These are phyloP conservation scores for Cydia pomonella DNA, from an alignment of 1,140 invertebrate species.

Conservation along the genomic window DNA sequence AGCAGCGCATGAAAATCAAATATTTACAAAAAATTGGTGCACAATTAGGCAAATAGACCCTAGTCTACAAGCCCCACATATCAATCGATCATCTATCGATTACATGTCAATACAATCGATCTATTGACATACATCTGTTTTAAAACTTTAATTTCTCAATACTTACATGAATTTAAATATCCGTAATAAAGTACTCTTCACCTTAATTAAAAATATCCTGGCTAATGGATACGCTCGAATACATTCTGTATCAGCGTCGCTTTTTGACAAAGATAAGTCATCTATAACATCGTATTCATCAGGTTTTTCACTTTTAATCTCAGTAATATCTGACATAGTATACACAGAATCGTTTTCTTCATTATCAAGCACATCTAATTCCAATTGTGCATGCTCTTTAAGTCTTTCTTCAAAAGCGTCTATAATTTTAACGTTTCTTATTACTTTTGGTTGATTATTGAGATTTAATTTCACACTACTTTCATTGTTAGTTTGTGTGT, in stretches of 20 bases:
- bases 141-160: constrained; percentile 10
- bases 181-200: constrained; percentile 43
- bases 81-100: no score
- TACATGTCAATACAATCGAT: no score
- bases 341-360: background rate
- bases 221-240: constrained; percentile 33
- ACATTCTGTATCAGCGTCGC: constrained; percentile 48
- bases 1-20: no score
- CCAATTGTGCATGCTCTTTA: constrained; percentile 27
- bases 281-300: background rate
- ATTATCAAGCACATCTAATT: constrained; percentile 35
- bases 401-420: constrained; percentile 37
- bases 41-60: no score
- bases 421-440: constrained; percentile 41
- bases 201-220: constrained; percentile 43
- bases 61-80: no score
- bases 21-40: no score
- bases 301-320: constrained; percentile 26
- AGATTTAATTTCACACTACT: background rate
- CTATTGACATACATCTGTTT: no score
- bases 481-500: background rate
- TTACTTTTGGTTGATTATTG: constrained; percentile 36
- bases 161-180: constrained; percentile 56
- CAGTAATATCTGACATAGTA: constrained; percentile 30
- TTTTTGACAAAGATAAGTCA: constrained; percentile 19